Conservation (phyloP, 2,797 vertebrate species). For the Eidolon dupreanum region DNA sequence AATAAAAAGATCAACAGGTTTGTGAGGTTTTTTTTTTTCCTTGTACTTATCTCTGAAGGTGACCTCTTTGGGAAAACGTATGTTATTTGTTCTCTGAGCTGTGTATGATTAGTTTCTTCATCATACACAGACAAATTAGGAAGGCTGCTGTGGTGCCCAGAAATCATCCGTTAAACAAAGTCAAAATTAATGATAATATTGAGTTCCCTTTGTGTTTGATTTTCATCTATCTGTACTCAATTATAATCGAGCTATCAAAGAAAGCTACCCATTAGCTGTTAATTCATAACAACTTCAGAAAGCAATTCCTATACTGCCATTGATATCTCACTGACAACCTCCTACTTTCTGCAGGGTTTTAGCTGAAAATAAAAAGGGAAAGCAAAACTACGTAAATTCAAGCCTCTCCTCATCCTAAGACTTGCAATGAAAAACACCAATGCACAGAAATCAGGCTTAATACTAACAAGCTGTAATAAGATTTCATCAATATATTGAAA, state of each 20-base stretch:
- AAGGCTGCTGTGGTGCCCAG: conserved; percentile 68
- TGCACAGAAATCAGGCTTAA: not conserved
- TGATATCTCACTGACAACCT: conserved; percentile 48
- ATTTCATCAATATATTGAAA: not conserved
- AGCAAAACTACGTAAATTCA: not conserved
- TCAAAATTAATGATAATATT: conserved; percentile 81
- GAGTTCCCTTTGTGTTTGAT: conserved; percentile 80
- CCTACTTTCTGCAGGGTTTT: conserved; percentile 18
- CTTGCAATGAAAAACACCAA: not conserved
- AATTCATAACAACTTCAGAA: conserved; percentile 74
- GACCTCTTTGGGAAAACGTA: conserved; percentile 57
- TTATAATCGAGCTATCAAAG: conserved; percentile 80
- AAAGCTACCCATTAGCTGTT: conserved; percentile 67
- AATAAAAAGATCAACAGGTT: not conserved
- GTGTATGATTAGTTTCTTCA: conserved; percentile 66
- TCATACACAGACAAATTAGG: conserved; percentile 74
- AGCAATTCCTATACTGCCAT: conserved; percentile 45
- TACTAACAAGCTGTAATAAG: not conserved
- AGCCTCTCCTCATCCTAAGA: not conserved
- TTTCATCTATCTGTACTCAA: conserved; percentile 80
- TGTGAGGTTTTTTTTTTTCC: not conserved
- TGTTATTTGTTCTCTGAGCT: conserved; percentile 72
- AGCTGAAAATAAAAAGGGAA: conserved; percentile 34
- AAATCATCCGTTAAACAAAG: conserved; percentile 80
- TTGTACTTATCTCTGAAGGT: conserved; percentile 58